These are phyloP conservation scores for Microctonus brassicae DNA, from an alignment of 2,888 invertebrate genomes.

Conservation along the genomic window DNA sequence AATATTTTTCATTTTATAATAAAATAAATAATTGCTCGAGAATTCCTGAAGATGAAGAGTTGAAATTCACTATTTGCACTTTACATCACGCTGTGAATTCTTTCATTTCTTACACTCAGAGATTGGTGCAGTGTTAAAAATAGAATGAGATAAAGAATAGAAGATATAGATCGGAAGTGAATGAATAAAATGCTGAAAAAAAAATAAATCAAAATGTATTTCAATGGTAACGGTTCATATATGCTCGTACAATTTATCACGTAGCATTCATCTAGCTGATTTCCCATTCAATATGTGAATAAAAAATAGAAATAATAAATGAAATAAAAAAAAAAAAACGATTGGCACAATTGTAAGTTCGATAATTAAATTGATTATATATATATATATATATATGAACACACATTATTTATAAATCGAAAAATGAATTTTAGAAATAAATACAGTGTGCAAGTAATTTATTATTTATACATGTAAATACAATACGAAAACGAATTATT, in stretches of 20 bases:
- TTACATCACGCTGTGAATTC: background rate
- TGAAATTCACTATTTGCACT: slow-evolving; percentile 1
- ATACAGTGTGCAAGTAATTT: background rate
- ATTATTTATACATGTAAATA: slow-evolving; percentile 21
- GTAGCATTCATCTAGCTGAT: background rate
- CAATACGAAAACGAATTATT: slow-evolving; percentile 21
- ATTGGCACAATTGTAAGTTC: background rate
- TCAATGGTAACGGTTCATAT: background rate
- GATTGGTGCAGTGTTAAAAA: too few species aligned
- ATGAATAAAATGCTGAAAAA: background rate
- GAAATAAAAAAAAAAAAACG: background rate
- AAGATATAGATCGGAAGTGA: background rate
- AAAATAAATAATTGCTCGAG: too few species aligned
- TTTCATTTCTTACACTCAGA: background rate
- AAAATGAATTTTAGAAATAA: background rate
- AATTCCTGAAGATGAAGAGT: background rate
- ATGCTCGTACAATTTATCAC: background rate
- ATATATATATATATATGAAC: background rate
- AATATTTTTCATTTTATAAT: too few species aligned
- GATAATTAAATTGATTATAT: background rate
- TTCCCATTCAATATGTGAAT: background rate
- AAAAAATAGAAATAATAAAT: background rate
- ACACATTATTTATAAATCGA: slow-evolving; percentile 18
- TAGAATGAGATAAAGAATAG: too few species aligned
- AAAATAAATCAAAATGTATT: background rate